These are phyloP conservation scores for Triplophysa yarkandensis DNA, from an alignment of 2,797 vertebrate species.

Conservation along the genomic window DNA sequence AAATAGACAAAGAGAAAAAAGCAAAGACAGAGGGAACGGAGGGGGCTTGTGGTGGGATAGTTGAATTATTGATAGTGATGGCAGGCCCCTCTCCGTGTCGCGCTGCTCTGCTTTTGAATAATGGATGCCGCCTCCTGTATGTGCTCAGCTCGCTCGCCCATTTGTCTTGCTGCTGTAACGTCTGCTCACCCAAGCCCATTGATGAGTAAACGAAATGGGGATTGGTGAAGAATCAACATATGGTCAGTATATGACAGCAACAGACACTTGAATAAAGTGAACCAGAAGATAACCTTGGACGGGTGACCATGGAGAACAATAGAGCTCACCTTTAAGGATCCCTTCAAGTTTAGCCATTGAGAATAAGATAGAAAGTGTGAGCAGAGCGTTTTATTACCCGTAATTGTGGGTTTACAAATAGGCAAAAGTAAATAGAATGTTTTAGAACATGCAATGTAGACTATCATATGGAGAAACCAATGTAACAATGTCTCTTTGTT, in stretches of 20 bases:
- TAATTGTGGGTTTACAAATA: background rate
- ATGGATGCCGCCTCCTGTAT: constrained; percentile 55
- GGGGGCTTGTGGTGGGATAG: constrained; percentile 30
- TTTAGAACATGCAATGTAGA: constrained; percentile 6
- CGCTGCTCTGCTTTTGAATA: constrained; percentile 53
- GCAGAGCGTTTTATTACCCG: constrained; percentile 24
- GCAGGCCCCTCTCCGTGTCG: constrained; percentile 53
- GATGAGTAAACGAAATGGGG: constrained; percentile 17
- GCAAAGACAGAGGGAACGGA: constrained; percentile 17
- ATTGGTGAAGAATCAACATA: constrained; percentile 28
- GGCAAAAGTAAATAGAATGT: constrained; percentile 1
- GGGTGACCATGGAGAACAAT: constrained; percentile 27
- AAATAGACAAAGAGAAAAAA: constrained; percentile 27
- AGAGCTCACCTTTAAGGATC: constrained; percentile 6
- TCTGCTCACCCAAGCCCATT: constrained; percentile 25
- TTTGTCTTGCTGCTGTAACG: constrained; percentile 43
- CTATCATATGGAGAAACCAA: background rate
- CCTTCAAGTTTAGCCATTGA: constrained; percentile 8
- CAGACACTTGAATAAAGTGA: constrained; percentile 18
- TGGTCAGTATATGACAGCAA: constrained; percentile 27
- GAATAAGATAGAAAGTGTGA: constrained; percentile 13
- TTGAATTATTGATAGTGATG: constrained; percentile 62
- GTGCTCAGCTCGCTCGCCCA: constrained; percentile 3
- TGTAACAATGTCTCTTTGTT: background rate
- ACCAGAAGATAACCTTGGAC: background rate